Percentiles rank a stretch among this genome's conserved stretches.
Evolutionary conservation across 2,113 vertebrate species (phyloP).

Genomic region (Otus sunia): DNA sequence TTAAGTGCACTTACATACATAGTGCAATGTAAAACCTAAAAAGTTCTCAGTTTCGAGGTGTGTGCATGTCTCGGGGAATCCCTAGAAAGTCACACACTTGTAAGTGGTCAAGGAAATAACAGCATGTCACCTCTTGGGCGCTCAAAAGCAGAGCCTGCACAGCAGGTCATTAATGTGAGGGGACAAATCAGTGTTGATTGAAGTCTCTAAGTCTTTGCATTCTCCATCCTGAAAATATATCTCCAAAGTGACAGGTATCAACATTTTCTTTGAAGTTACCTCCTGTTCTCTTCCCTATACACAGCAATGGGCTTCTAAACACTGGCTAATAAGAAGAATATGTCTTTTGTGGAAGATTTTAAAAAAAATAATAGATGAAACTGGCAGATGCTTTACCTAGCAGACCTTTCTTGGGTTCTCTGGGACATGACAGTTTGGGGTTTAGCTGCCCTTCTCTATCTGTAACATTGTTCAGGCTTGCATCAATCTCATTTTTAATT

Average conservation of each 20-base stretch:
- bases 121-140: background rate
- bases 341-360: background rate
- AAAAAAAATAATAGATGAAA: background rate
- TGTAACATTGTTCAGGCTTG: conserved; percentile 17
- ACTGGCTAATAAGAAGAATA: background rate
- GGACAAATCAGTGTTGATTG: background rate
- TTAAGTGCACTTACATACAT: background rate
- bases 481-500: conserved; percentile 11
- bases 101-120: background rate
- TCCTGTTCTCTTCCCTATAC: background rate
- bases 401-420: background rate
- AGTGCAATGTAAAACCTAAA: background rate
- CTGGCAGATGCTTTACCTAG: background rate
- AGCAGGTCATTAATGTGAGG: background rate
- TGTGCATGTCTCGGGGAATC: background rate
- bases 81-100: background rate
- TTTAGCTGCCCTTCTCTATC: background rate
- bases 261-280: background rate
- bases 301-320: background rate
- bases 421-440: background rate
- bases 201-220: background rate
- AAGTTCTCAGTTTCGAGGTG: background rate
- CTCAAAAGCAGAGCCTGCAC: background rate
- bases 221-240: background rate
- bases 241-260: background rate